Base-by-base conservation (phyloP, 2,797 vertebrate genomes). In the Poliocrania exsul region DNA sequence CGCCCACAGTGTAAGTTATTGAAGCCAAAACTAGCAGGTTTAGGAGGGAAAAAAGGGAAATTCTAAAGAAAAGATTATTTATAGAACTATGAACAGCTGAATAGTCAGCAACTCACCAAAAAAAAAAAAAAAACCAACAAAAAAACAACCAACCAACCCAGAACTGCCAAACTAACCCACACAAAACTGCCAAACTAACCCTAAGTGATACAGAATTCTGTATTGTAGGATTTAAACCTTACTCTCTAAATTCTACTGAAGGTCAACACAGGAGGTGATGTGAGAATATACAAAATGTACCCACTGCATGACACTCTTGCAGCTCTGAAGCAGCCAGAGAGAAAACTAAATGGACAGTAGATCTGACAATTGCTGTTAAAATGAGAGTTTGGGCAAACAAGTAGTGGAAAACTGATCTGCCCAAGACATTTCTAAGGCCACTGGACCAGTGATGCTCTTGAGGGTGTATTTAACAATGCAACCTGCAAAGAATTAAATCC, bases 261-360 rank as follows among this genome's bases (percentile, higher is more conserved):
- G 15, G 18, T 60, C 53, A 74, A 71, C 46, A 46, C 6, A 15
- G 11, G 24, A 80, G 28, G 9, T 8, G 15, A n/a, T 13, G n/a
- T 0, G 0, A 79, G 29, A 46, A 44, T 5, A 56, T 10, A 67
- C 8, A 70, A 38, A 14, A 58, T 9, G 11, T 11, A 80, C 19
- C 23, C 60, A 44, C 21, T 60, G 5, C 16, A 50, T 0, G 8
- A 33, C 5, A 11, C 4, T 40, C 64, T 1, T 26, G 13, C 23
- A 79, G 23, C 14, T 64, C 50, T 75, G 37, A 78, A 46, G 70
- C 23, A 65, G 33, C 9, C 29, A 81, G 42, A 23, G 23, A 62
- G 14, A 46, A 88, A 92, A 50, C 8, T 3, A 57, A 8, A 44
- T 23, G 11, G 13, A 46, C 15, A n/a, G 19, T 1, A 79, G 15